Base-by-base conservation (phyloP, 1,140 invertebrate genomes). In the Magallana gigas region DNA sequence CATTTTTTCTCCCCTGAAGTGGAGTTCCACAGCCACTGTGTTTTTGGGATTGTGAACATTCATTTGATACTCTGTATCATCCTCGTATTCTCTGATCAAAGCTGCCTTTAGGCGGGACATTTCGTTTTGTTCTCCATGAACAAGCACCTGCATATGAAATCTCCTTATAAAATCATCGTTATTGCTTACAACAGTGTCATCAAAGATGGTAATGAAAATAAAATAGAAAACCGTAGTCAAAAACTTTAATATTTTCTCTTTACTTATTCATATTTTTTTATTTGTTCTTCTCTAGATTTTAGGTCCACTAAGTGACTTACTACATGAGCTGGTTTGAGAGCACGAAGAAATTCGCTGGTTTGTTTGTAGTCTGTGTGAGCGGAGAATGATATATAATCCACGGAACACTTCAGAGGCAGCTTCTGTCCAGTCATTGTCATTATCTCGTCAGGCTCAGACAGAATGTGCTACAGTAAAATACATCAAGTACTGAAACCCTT, bases 361-460 rank as follows among this genome's bases (percentile, higher is more conserved):
- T 99, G 99, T 93, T 99, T 97, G 95, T 99, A 99, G 95, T 99
- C 99, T 0, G 99, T 99, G 93, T 99, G 99, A 1, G 99, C 99
- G 0, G 99, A 99, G 95, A 99, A 99, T 0, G 98, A 99, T 91
- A 99, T 99, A 93, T 99, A 99, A 95, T 99, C 98, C 0, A 99
- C 99, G 0, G 98, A 98, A 88, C 94, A 95, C 95, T 99, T 99
- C 7, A 99, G 95, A 0, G 98, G 98, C 29, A 99, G 95, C 94
- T 99, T 99, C 94, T 99, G 98, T 0, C 99, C 99, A 16, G 96
- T 96, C 96, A 99, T 97, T 1, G 98, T 97, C 0, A 97, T 97
- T 48, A 99, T 99, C 95, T 99, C 99, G 94, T 99, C 98, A 0
- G 99, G 99, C 95, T 99, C 99, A 0, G 98, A 99, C 1, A 99